These are phyloP conservation scores for Artemia franciscana DNA, from an alignment of 1,140 invertebrate genomes.

Conservation along the genomic window DNA sequence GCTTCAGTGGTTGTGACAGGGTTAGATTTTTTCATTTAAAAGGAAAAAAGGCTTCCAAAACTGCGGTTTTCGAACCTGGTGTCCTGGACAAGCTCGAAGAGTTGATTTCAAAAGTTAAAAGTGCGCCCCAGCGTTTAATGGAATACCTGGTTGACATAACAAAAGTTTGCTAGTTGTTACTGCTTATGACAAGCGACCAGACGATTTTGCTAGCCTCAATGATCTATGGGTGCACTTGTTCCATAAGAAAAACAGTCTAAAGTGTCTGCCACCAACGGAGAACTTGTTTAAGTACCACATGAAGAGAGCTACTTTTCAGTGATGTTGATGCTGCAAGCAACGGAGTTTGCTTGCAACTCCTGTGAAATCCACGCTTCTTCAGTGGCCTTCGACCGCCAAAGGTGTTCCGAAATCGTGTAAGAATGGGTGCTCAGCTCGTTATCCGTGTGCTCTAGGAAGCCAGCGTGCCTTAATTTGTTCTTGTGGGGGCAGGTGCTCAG, in stretches of 20 bases:
- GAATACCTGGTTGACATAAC: not conserved
- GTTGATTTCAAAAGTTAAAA: not conserved
- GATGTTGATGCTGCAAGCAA: too few relatives aligned
- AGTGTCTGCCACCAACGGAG: not conserved
- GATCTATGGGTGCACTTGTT: not conserved
- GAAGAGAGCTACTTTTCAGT: too few relatives aligned
- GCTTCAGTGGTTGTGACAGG: not conserved
- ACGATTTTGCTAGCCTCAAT: not conserved
- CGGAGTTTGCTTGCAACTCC: not conserved
- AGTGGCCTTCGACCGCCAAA: too few relatives aligned
- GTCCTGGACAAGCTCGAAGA: not conserved
- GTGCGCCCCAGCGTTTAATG: not conserved
- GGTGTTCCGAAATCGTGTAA: not conserved
- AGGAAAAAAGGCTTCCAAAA: not conserved
- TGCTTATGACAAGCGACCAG: not conserved
- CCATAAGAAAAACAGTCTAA: not conserved
- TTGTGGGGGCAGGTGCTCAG: too few relatives aligned
- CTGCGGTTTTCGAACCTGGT: not conserved
- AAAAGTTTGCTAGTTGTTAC: not conserved
- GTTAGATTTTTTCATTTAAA: not conserved
- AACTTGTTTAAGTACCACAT: not conserved
- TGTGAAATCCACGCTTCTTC: not conserved
- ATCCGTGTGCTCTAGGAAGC: not conserved
- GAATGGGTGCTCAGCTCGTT: not conserved
- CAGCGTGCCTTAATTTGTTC: not conserved